phyloP scores from a whole-genome alignment of 1,140 invertebrate species.

The Teleopsis dalmanni region DNA sequence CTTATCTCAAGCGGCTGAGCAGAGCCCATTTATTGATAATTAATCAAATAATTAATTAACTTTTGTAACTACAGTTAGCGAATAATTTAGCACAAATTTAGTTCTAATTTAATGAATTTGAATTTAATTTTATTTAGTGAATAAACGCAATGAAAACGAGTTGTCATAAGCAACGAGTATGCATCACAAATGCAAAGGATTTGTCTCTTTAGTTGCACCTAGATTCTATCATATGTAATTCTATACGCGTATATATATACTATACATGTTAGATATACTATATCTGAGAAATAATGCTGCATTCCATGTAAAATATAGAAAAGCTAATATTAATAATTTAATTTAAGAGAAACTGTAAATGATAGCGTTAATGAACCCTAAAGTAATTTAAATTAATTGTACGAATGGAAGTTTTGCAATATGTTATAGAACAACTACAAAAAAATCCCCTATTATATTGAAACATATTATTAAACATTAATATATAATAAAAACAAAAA shows the following conservation, averaged over 20 bases:
- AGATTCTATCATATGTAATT: neutral
- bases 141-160: neutral
- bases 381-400: neutral
- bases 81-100: neutral
- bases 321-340: neutral
- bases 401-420: neutral
- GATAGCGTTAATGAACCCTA: neutral
- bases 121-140: neutral
- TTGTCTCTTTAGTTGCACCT: neutral
- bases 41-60: neutral
- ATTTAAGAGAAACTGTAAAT: neutral
- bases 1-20: slow-evolving; percentile 7
- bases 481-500: slow-evolving; percentile 3
- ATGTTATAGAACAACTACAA: neutral
- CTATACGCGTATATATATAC: neutral
- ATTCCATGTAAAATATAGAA: slow-evolving; percentile 37
- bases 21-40: neutral
- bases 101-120: neutral
- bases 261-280: neutral
- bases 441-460: neutral
- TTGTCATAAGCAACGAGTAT: neutral
- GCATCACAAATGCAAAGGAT: neutral
- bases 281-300: slow-evolving; percentile 19
- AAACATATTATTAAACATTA: neutral
- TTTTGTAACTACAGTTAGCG: neutral